Conservation (phyloP, 2,113 vertebrate species). For the Axis porcinus region DNA sequence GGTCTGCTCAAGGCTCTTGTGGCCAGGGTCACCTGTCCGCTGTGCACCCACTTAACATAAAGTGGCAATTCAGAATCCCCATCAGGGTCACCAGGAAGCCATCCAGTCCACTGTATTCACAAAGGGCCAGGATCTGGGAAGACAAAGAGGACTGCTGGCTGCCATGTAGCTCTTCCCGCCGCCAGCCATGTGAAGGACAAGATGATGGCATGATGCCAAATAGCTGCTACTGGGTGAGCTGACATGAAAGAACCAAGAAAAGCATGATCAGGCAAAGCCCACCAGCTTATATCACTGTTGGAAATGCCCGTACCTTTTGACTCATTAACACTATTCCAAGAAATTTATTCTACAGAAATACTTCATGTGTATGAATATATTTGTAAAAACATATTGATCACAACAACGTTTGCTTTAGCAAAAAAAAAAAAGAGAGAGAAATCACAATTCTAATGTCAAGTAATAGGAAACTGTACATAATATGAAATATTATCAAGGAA, state of each 20-base stretch:
- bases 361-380: neutral
- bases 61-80: neutral
- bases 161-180: neutral
- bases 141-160: neutral
- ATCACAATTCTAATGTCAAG: neutral
- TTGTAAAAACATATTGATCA: neutral
- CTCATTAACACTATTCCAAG: neutral
- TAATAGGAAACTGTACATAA: neutral
- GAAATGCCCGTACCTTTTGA: neutral
- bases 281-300: neutral
- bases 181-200: neutral
- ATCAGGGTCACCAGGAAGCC: neutral
- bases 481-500: neutral
- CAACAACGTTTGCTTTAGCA: neutral
- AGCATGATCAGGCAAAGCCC: neutral
- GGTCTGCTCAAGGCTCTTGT: neutral
- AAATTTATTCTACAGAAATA: neutral
- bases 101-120: neutral
- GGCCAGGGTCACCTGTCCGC: neutral
- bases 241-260: neutral
- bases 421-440: neutral
- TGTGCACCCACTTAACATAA: neutral
- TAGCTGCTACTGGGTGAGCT: neutral
- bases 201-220: neutral
- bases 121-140: neutral